These are phyloP conservation scores for Gobius niger DNA, from an alignment of 2,113 vertebrate species.

Conservation along the genomic window DNA sequence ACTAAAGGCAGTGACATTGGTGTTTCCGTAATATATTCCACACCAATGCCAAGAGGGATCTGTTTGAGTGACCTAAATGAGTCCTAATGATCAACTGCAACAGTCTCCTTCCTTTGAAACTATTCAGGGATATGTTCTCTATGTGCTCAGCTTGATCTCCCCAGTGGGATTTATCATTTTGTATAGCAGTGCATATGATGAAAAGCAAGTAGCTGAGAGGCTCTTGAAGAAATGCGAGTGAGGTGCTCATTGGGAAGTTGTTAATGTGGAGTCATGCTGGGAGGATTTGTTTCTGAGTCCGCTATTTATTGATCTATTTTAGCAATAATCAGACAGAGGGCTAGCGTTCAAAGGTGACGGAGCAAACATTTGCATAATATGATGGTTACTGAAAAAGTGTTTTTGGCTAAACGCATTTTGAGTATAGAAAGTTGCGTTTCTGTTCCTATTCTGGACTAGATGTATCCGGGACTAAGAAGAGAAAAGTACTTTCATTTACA, in stretches of 20 bases:
- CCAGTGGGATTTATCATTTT: constrained; percentile 45
- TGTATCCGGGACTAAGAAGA: too few relatives aligned
- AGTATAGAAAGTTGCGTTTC: background rate
- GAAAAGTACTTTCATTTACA: background rate
- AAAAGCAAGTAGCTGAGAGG: constrained; percentile 41
- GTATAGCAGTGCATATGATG: constrained; percentile 41
- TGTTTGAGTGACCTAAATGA: constrained; percentile 36
- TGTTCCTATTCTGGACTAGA: background rate
- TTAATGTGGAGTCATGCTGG: constrained; percentile 44
- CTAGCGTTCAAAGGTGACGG: background rate
- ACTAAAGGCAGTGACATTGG: background rate
- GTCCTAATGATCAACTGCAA: constrained; percentile 30
- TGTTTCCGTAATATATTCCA: background rate
- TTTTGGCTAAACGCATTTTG: background rate
- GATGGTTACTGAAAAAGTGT: background rate
- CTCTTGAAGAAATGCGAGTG: constrained; percentile 23
- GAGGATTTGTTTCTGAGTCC: constrained; percentile 31
- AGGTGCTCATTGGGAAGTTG: constrained; percentile 43
- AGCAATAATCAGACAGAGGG: background rate
- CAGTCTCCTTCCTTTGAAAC: constrained; percentile 24
- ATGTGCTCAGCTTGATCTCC: constrained; percentile 25
- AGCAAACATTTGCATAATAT: background rate
- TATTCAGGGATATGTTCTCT: constrained; percentile 30
- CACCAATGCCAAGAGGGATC: constrained; percentile 20
- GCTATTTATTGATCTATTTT: constrained; percentile 1